A percentile compares a stretch with the other conserved stretches of the same genome.
Evolutionary conservation across 2,113 vertebrate species (phyloP).

Genomic region (Connochaetes taurinus): DNA sequence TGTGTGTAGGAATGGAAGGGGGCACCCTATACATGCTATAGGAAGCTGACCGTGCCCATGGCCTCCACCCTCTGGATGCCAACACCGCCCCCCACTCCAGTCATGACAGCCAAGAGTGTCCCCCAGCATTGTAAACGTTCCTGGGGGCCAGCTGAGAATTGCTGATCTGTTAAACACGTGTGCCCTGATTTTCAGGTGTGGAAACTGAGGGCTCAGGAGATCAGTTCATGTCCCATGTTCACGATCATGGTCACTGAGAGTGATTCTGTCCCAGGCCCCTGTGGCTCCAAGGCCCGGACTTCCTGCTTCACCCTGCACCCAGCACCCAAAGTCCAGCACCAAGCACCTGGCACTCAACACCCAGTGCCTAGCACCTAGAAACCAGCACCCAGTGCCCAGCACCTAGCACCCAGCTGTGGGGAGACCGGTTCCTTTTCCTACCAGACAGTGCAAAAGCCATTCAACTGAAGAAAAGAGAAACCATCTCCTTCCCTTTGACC

Average conservation of each 20-base stretch:
- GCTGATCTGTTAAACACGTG: accelerated
- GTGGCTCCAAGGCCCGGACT: neutral
- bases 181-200: neutral
- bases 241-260: too few relatives aligned
- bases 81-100: too few relatives aligned
- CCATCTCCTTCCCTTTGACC: too few relatives aligned
- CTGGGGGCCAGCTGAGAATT: neutral
- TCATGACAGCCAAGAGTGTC: neutral
- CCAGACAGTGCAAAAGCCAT: neutral
- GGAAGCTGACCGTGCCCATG: accelerated
- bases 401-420: neutral
- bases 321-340: neutral
- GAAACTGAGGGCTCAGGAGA: neutral
- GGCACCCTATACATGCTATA: accelerated
- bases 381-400: neutral
- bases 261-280: too few relatives aligned
- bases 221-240: neutral
- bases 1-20: neutral
- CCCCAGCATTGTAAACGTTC: too few relatives aligned
- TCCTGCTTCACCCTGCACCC: neutral
- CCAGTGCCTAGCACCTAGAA: too few relatives aligned
- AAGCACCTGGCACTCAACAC: too few relatives aligned
- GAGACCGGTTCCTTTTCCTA: neutral
- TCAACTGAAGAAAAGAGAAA: neutral
- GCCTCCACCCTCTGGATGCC: neutral